Evolutionary conservation across 1,140 invertebrate genomes (phyloP).

Genomic region (Aricia agestis): DNA sequence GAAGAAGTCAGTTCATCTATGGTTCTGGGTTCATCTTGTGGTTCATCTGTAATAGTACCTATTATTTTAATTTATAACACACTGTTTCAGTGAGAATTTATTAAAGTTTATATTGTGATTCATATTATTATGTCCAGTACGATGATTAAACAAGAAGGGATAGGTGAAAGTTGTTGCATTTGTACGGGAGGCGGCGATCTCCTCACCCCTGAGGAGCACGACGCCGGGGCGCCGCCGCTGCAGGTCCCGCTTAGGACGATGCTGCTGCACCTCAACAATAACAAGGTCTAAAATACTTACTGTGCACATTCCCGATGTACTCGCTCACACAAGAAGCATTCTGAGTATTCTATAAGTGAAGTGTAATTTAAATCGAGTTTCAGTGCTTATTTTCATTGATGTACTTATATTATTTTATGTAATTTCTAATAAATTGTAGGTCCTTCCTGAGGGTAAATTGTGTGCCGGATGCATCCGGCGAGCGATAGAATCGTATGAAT

Average conservation of each 20-base stretch:
- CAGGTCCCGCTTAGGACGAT: conserved; percentile 52
- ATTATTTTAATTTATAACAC: no score
- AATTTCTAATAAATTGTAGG: conserved; percentile 43
- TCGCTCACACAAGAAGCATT: no score
- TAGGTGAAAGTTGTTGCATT: conserved; percentile 45
- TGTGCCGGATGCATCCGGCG: conserved; percentile 53
- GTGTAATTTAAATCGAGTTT: no score
- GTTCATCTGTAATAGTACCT: no score
- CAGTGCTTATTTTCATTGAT: no score
- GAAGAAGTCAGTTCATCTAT: no score
- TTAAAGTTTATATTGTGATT: no score
- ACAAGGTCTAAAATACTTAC: conserved; percentile 42
- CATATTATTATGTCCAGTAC: conserved; percentile 36
- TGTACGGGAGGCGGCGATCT: conserved; percentile 50
- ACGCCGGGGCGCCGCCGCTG: conserved; percentile 42
- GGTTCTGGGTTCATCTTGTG: no score
- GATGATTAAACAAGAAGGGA: conserved; percentile 51
- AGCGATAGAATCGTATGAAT: conserved; percentile 54
- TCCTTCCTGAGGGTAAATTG: conserved; percentile 53
- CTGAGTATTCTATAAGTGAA: no score
- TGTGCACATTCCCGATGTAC: neutral
- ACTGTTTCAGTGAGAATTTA: no score
- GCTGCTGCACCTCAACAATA: conserved; percentile 61
- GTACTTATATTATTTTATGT: no score
- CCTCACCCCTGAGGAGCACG: conserved; percentile 54